Percentiles rank a stretch among this genome's conserved stretches.
Evolutionary conservation across 1,140 invertebrate species (phyloP).

Genomic region (Drosophila sucinea): DNA sequence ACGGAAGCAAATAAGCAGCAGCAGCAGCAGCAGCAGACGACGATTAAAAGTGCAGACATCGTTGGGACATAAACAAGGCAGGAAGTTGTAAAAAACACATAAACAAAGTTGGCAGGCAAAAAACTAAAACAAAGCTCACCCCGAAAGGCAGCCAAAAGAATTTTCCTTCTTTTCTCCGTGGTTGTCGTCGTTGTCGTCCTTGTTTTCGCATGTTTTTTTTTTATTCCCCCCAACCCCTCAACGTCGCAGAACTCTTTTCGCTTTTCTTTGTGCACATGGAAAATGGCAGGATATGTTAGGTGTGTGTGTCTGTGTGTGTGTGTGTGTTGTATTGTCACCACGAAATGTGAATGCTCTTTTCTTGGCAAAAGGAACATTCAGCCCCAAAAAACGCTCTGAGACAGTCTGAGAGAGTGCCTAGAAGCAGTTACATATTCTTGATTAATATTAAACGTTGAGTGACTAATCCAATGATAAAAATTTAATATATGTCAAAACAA

Average conservation of each 20-base stretch:
- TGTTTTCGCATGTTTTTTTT: constrained; percentile 4
- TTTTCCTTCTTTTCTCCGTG: constrained; percentile 27
- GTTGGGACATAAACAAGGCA: constrained; percentile 61
- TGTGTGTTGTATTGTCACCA: not conserved
- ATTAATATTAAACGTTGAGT: no score
- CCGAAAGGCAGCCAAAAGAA: constrained; percentile 36
- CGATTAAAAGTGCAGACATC: constrained; percentile 68
- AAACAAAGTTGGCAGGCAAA: constrained; percentile 49
- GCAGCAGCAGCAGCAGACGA: constrained; percentile 21
- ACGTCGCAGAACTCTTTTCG: constrained; percentile 2
- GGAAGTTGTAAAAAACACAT: constrained; percentile 60
- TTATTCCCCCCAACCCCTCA: no score
- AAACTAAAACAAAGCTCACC: constrained; percentile 54
- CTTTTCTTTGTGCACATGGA: constrained; percentile 24
- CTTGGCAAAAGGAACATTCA: not conserved
- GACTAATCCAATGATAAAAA: no score
- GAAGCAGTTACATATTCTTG: no score
- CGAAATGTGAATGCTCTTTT: not conserved
- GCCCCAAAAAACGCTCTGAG: no score
- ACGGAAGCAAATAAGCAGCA: constrained; percentile 61
- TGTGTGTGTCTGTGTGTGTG: not conserved
- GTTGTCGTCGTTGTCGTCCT: constrained; percentile 32
- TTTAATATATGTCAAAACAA: no score
- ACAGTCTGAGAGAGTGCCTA: no score
- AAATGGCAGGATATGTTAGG: constrained; percentile 7